phyloP scores from a whole-genome alignment of 2,797 vertebrate genomes.

The Eulemur mongoz region DNA sequence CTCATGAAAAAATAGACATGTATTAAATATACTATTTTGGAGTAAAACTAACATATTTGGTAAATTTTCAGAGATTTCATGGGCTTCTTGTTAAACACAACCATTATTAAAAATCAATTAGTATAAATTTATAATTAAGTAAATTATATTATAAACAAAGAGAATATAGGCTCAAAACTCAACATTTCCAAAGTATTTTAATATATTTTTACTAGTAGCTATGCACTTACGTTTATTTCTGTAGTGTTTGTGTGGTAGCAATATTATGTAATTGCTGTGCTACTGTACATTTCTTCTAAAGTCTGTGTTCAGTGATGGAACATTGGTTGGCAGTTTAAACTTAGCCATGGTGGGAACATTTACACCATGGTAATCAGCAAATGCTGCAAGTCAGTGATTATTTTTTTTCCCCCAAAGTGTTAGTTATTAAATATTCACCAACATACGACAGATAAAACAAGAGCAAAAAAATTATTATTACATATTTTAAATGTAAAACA shows the following conservation, averaged over 20 bases:
- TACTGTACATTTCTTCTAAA: background rate
- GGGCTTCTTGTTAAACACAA: background rate
- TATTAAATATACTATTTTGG: background rate
- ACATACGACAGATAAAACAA: background rate
- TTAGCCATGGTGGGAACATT: background rate
- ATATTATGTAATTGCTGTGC: background rate
- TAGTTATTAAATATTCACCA: background rate
- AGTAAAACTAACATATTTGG: background rate
- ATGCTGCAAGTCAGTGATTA: background rate
- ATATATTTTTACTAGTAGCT: background rate
- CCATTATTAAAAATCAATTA: background rate
- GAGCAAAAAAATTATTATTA: background rate
- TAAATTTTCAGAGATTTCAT: background rate
- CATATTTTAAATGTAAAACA: background rate
- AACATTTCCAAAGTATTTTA: background rate
- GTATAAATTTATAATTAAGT: background rate
- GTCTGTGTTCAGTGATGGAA: background rate
- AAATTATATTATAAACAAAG: background rate
- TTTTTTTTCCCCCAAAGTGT: background rate
- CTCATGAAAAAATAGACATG: background rate
- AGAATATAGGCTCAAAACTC: background rate
- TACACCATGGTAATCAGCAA: background rate
- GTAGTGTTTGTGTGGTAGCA: background rate
- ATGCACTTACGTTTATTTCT: background rate
- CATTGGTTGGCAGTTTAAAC: background rate